Conservation (phyloP, 2,113 vertebrate genomes). For the Microcebus lehilahytsara region DNA sequence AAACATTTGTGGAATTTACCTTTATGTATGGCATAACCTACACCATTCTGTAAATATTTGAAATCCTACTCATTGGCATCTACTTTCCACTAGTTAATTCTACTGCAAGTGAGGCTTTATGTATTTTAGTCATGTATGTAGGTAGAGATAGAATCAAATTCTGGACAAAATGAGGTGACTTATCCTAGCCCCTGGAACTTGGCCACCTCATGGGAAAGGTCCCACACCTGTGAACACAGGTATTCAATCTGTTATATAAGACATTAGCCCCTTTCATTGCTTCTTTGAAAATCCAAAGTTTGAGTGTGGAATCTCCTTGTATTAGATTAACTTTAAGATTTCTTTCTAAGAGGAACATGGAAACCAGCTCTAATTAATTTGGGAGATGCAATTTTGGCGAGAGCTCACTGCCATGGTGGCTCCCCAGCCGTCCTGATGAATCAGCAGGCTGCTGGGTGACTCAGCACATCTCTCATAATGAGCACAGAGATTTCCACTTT, state of each 20-base stretch:
- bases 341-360: constrained; percentile 13
- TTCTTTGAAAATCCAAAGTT: not conserved
- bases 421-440: not conserved
- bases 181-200: not conserved
- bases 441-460: not conserved
- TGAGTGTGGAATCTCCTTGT: not conserved
- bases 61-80: not conserved
- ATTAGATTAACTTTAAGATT: not conserved
- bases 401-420: not conserved
- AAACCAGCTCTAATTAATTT: not conserved
- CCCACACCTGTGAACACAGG: not conserved
- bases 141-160: not conserved
- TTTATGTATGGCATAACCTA: not conserved
- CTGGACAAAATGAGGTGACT: not conserved
- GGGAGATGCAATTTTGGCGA: not conserved
- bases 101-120: not conserved
- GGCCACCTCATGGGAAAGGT: not conserved
- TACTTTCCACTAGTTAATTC: constrained; percentile 27
- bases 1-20: not conserved
- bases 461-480: not conserved
- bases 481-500: not conserved
- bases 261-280: not conserved
- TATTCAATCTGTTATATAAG: not conserved
- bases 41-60: not conserved
- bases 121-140: not conserved